Conservation (phyloP, 2,797 vertebrate genomes). For the Microhierax caerulescens region DNA sequence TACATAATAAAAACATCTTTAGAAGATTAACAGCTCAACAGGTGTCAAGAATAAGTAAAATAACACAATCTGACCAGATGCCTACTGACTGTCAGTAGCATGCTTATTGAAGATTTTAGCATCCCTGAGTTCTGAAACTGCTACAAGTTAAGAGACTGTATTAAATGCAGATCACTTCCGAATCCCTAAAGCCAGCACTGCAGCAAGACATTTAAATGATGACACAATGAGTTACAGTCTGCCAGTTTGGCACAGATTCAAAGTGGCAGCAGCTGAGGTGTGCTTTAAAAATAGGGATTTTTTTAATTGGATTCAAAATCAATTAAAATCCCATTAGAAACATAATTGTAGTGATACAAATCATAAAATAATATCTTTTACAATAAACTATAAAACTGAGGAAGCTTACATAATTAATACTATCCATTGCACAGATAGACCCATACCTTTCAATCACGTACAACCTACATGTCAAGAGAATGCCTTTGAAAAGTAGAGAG, state of each 20-base stretch:
- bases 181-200: slow-evolving; percentile 40
- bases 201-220: slow-evolving; percentile 46
- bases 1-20: neutral
- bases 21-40: neutral
- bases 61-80: neutral
- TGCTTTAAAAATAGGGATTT: slow-evolving; percentile 73
- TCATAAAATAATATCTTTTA: slow-evolving; percentile 74
- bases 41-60: neutral
- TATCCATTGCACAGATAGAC: neutral
- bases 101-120: neutral
- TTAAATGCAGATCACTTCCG: slow-evolving; percentile 50
- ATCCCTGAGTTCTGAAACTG: slow-evolving; percentile 5
- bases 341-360: slow-evolving; percentile 73
- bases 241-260: slow-evolving; percentile 53
- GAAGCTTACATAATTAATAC: slow-evolving; percentile 64
- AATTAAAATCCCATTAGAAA: slow-evolving; percentile 78
- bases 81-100: neutral
- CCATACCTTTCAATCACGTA: neutral
- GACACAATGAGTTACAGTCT: slow-evolving; percentile 51
- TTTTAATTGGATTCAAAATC: slow-evolving; percentile 75
- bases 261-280: slow-evolving; percentile 62
- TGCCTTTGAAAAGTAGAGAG: neutral
- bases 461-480: neutral
- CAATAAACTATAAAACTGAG: slow-evolving; percentile 68
- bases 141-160: slow-evolving; percentile 5